Evolutionary conservation across 2,797 vertebrate genomes (phyloP).

Genomic region (Numenius phaeopus): DNA sequence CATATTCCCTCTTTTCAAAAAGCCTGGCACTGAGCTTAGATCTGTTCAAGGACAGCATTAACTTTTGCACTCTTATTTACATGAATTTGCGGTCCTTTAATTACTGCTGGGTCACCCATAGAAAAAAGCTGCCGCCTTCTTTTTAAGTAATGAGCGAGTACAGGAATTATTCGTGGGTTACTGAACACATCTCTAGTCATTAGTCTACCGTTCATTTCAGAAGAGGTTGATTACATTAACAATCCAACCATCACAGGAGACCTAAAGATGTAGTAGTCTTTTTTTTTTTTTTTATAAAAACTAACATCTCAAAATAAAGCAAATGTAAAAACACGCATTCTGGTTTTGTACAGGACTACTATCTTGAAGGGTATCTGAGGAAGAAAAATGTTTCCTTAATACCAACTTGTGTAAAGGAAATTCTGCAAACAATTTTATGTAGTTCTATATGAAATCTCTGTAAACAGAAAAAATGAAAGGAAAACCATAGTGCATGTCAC

Average conservation of each 20-base stretch:
- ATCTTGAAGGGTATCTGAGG: not conserved
- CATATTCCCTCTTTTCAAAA: not conserved
- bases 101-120: not conserved
- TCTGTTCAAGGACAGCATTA: not conserved
- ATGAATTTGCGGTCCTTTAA: constrained; percentile 17
- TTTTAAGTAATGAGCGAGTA: not conserved
- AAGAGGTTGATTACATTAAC: constrained; percentile 45
- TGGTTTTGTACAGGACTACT: not conserved
- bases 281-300: not conserved
- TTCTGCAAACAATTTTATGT: not conserved
- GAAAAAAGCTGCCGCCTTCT: constrained; percentile 3
- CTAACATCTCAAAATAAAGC: not conserved
- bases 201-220: not conserved
- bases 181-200: constrained; percentile 62
- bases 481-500: not conserved
- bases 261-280: not conserved
- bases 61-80: constrained; percentile 14
- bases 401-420: not conserved
- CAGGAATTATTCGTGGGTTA: constrained; percentile 38
- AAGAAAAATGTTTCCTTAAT: not conserved
- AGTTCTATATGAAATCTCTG: not conserved
- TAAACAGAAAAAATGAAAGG: not conserved
- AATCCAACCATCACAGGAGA: not conserved
- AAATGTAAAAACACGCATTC: not conserved
- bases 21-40: not conserved